These are phyloP conservation scores for Drosophila leonis DNA, from an alignment of 2,888 invertebrate species.

Conservation along the genomic window DNA sequence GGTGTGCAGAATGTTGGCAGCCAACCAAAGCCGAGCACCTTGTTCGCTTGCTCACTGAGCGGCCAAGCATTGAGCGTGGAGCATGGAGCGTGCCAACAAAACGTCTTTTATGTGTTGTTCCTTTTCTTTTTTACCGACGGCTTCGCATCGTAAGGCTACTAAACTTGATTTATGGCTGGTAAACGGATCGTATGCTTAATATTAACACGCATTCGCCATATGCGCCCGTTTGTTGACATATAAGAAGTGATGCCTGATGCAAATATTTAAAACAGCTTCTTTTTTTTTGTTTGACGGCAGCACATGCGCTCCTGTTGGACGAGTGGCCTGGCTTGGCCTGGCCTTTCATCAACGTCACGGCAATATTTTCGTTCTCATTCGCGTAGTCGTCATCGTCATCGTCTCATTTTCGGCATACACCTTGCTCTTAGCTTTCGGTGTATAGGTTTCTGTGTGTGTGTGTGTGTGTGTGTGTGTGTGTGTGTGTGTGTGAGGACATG, in stretches of 20 bases:
- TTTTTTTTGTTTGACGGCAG: constrained; percentile 16
- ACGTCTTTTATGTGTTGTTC: constrained; percentile 1
- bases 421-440: constrained; percentile 51
- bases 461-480: constrained; percentile 24
- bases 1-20: constrained; percentile 85
- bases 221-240: constrained; percentile 6
- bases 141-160: constrained; percentile 34
- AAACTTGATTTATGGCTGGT: constrained; percentile 38
- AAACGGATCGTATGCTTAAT: constrained; percentile 29
- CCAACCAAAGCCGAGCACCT: constrained; percentile 84
- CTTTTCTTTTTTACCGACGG: constrained; percentile 72
- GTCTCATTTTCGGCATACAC: constrained; percentile 71
- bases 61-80: constrained; percentile 35
- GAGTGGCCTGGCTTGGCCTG: constrained; percentile 6
- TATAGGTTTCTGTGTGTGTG: constrained; percentile 3
- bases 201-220: constrained; percentile 24
- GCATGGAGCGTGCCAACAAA: constrained; percentile 11
- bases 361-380: constrained; percentile 49
- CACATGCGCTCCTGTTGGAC: constrained; percentile 48
- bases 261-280: constrained; percentile 2
- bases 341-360: constrained; percentile 72
- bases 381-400: constrained; percentile 46
- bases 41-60: constrained; percentile 63
- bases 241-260: neutral
- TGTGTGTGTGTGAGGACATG: constrained; percentile 31